These are phyloP conservation scores for Hyles vespertilio DNA, from an alignment of 1,140 invertebrate species.

Conservation along the genomic window DNA sequence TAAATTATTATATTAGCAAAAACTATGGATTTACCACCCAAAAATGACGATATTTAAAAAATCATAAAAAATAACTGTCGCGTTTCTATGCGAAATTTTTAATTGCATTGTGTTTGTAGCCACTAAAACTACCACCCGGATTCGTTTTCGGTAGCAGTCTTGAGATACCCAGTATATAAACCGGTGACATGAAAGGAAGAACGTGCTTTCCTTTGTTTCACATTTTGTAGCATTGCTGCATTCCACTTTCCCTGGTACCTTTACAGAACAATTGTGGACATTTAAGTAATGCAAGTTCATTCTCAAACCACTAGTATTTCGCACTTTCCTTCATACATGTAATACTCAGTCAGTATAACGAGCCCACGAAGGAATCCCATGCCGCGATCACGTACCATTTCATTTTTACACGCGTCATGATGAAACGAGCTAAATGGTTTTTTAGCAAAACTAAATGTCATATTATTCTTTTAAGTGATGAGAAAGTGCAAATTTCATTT, in stretches of 20 bases:
- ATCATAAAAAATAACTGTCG: too few relatives aligned
- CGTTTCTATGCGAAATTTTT: too few relatives aligned
- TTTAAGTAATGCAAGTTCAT: constrained; percentile 8
- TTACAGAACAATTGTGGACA: constrained; percentile 1
- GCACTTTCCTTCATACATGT: constrained; percentile 5
- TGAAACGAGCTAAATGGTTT: constrained; percentile 20
- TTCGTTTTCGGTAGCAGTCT: too few relatives aligned
- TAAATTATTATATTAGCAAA: too few relatives aligned
- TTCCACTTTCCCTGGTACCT: constrained; percentile 5
- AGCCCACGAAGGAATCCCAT: constrained; percentile 10
- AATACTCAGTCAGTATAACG: constrained; percentile 12
- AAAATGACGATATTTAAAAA: too few relatives aligned
- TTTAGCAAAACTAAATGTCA: constrained; percentile 20
- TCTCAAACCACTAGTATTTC: not conserved
- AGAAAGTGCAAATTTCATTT: constrained; percentile 23
- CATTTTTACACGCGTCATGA: constrained; percentile 16
- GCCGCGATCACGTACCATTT: constrained; percentile 11
- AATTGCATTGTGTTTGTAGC: too few relatives aligned
- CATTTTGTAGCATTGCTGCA: not conserved
- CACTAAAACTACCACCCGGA: too few relatives aligned
- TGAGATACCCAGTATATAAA: too few relatives aligned
- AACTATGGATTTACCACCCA: too few relatives aligned
- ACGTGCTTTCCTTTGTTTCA: constrained; percentile 1
- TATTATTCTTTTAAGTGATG: constrained; percentile 13
- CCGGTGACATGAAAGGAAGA: not conserved